Base-by-base conservation (phyloP, 2,888 invertebrate species). In the Sycophila texana region DNA sequence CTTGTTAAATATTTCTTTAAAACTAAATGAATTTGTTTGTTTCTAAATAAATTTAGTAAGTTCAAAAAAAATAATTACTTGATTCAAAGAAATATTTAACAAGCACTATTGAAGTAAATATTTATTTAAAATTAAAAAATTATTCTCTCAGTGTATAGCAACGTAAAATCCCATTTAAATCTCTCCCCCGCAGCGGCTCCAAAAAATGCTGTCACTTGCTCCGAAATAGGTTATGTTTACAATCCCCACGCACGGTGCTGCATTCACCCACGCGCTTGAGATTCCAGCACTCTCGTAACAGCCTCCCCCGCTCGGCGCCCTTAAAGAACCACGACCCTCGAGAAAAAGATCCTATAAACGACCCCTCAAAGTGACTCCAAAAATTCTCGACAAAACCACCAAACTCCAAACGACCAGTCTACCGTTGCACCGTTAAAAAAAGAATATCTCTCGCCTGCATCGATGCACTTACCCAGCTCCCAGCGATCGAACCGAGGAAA, bases 161-260 rank as follows among this genome's bases (percentile, higher is more conserved):
- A 39, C 39, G 39, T 39, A 39, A 39, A 39, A 39, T 39, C 39
- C 39, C 39, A 39, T 39, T 39, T 39, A 39, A 39, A 39, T 10
- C 10, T 39, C 39, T 39, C 39, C 39, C 39, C 39, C 1, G 39
- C 39, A 39, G 26, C 14, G n/a, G 3, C 53, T 14, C 16, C 4
- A 53, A 53, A 53, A 53, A 53, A 3, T 14, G n/a, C n/a, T n/a
- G n/a, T 53, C n/a, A 53, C 53, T n/a, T 14, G 53, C 53, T 16
- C 13, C 12, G 18, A 68, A 67, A 30, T 70, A 76, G 76, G 76
- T 76, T 76, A 76, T 76, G 68, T 75, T 75, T 68, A 68, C 61
- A 53, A 68, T 18, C 61, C 61, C n/a, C 30, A 49, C 63, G 70
- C 55, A 12, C 22, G 76, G 22, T 47, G 39, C 16, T n/a, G n/a